Base-by-base conservation (phyloP, 1,140 invertebrate species). In the Caligus rogercresseyi region DNA sequence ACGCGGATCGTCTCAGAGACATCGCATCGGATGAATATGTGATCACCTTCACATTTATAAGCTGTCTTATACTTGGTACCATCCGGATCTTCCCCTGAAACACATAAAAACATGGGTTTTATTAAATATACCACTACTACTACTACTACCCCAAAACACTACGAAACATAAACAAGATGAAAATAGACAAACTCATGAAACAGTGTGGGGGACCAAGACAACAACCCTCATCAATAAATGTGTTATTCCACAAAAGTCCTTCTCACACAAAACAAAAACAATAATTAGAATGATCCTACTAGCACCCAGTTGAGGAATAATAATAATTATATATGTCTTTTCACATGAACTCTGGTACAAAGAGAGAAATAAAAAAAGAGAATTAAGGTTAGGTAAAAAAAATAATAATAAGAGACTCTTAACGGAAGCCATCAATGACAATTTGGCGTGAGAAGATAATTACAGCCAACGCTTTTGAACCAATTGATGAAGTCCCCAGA, bases 31-130 rank as follows among this genome's bases (percentile, higher is more conserved):
- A 96, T 86, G 71, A 82, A 81, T 70, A 96, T 75, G 57, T 81
- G 83, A 72, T 87, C 87, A 63, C 88, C 88, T 76, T 96, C 90
- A 74, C 91, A 96, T 57, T 87, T 89, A 74, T 93, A 91, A 21
- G 85, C 85, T 53, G 88, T 92, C 72, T 87, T 84, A 74, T 92
- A 92, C 20, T 53, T 58, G 7, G 61, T 63, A 15, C 61, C 61
- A 53, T 63, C 61, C 19, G 61, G 61, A 15, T 19, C 61, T 20
- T 58, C 61, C 24, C 61, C 61, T 63, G 21, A 19, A 63, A 63
- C 2, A 4, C n/a, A 1, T 1, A 61, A 7, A 61, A 61, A 61
- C 21, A 16, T 23, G 23, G 55, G 1, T 19, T 57, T 23, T 23
- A 23, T 23, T 55, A 55, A n/a, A n/a, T n/a, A n/a, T n/a, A n/a